Base-by-base conservation (phyloP, 2,888 invertebrate species). In the Agrotis exclamationis region DNA sequence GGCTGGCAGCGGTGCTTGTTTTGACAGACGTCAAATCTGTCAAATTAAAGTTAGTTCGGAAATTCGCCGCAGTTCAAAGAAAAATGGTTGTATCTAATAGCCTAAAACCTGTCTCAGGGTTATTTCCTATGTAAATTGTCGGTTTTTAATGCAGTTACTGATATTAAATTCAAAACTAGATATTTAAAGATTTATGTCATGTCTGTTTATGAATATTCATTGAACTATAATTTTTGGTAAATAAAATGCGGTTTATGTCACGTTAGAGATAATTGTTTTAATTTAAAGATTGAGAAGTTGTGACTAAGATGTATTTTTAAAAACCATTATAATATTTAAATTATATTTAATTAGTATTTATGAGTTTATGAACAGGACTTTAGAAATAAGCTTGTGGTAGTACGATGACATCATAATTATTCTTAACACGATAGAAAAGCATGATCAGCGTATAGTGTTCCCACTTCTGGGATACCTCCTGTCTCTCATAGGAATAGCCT, bases 101-200 rank as follows among this genome's bases (percentile, higher is more conserved):
- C 58, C 51, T 3, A 11, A 28, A 78, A 80, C 85, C 48, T 56
- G 85, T 83, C 63, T 13, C 62, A 66, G 51, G 73, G 45, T 74
- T 63, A 74, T 85, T 85, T 85, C 76, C 72, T 77, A 84, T 84
- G 73, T 71, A 78, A 86, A 86, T 87, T 77, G 64, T 18, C 47
- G 50, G 63, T 62, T 82, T 72, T 75, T 72, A 82, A 82, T 86
- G 80, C 85, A 86, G 83, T 86, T 78, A 63, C 48, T 77, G 63
- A 71, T 79, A 74, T 77, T 74, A 77, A 73, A 73, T 79, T 71
- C 48, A 60, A 74, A 84, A 82, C 76, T 63, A 63, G 70, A 74
- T 76, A 70, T 64, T 28, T 13, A 50, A 73, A 76, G 79, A 86
- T 86, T 86, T 84, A 86, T 86, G 66, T 69, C 58, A 33, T 57